Evolutionary conservation across 2,113 vertebrate genomes (phyloP).

Genomic region (Scatophagus argus): DNA sequence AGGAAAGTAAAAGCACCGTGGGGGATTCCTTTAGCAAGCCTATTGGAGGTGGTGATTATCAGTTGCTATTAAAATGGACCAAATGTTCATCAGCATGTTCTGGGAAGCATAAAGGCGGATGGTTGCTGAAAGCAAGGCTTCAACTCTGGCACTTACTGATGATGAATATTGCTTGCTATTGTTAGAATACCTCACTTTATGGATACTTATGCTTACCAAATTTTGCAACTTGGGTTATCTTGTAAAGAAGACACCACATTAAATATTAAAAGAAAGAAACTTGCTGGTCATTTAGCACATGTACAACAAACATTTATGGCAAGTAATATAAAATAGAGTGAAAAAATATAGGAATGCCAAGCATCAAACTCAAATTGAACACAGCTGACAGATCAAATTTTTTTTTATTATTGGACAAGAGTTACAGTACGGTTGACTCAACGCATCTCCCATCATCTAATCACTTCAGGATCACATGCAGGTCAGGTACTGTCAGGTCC

Average conservation of each 20-base stretch:
- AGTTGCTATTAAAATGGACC: conserved; percentile 30
- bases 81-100: conserved; percentile 45
- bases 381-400: neutral
- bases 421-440: neutral
- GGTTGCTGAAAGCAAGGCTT: neutral
- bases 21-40: conserved; percentile 26
- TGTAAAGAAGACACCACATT: neutral
- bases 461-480: conserved; percentile 56
- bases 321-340: neutral
- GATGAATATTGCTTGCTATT: conserved; percentile 26
- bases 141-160: conserved; percentile 12
- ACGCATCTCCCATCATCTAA: conserved; percentile 34
- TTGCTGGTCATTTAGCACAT: conserved; percentile 6
- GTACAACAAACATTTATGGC: neutral
- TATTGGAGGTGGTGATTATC: conserved; percentile 28
- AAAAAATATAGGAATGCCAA: too few species aligned
- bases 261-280: neutral
- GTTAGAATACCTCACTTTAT: conserved; percentile 20
- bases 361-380: too few species aligned
- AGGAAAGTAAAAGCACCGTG: conserved; percentile 33
- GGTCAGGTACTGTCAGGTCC: conserved; percentile 46
- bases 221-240: conserved; percentile 15
- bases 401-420: too few species aligned
- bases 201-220: neutral
- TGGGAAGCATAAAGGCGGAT: conserved; percentile 12